Base-by-base conservation (phyloP, 1,140 invertebrate species). In the Reticulitermes speratus region DNA sequence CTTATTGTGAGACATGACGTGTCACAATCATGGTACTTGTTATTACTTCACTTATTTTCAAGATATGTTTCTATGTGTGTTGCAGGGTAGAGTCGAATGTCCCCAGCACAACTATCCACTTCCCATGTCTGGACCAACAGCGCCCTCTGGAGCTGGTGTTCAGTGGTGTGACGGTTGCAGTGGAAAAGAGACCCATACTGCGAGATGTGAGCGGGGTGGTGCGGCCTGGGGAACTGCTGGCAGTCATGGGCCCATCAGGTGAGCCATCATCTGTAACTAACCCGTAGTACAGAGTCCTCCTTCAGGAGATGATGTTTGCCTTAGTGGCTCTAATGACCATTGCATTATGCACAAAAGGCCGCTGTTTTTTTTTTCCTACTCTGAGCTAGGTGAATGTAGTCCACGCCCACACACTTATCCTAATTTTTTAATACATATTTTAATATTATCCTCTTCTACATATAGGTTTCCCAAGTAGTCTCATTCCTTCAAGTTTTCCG, bases 201-300 rank as follows among this genome's bases (percentile, higher is more conserved):
- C 91, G 93, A 87, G 94, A 96, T 90, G 94, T 97, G 88, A 95
- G 94, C 89, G 96, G 96, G 48, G 90, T 95, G 86, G 95, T 96
- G 86, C 93, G 94, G 89, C 96, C 96, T 11, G 96, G 96, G 81
- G 95, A 97, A 90, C 91, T 97, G 32, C 90, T 97, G 87, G 96
- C 96, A 87, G 94, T 97, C 38, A 96, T 97, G 95, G 96, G 96
- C 87, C 95, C 96, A 21, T 96, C 95, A 88, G 96, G 96, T 94
- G 90, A 90, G 87, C 87, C 30, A 16, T 5, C 38, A 38, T 38
- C 38, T 38, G 32, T 16, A 45, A 38, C 2, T 38, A 38, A 38
- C 38, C 38, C 38, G 38, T 38, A 5, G 38, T n/a, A 38, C 82
- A 38, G 69, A 19, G 38, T 38, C 38, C 38, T 38, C 38, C 38